Evolutionary conservation across 2,888 invertebrate species (phyloP).

Genomic region (Ectemnius continuus): DNA sequence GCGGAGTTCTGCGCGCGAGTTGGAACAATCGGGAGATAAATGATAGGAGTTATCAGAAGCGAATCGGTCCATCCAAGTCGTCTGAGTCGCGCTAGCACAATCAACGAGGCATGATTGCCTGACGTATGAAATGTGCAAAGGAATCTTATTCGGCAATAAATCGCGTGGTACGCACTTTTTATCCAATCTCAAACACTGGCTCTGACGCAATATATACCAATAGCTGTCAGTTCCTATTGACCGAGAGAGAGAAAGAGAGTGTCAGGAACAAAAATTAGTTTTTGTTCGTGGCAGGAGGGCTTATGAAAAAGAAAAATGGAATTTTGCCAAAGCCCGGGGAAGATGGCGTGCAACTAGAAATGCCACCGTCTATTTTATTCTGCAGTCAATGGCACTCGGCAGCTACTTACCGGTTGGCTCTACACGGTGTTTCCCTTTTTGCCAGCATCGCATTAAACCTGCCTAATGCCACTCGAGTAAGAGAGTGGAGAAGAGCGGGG

Average conservation of each 20-base stretch:
- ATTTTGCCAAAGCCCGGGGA: conserved; percentile 52
- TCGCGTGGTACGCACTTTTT: conserved; percentile 18
- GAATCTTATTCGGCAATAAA: neutral
- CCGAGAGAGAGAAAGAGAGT: conserved; percentile 14
- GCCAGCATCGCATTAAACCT: conserved; percentile 53
- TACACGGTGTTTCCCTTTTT: conserved; percentile 54
- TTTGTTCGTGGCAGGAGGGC: conserved; percentile 42
- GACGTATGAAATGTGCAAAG: too few species aligned
- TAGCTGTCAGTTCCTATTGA: conserved; percentile 34
- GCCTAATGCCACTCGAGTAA: conserved; percentile 58
- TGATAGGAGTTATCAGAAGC: too few species aligned
- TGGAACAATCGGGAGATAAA: too few species aligned
- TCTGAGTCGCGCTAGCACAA: too few species aligned
- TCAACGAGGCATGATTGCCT: too few species aligned
- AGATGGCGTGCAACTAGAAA: conserved; percentile 34
- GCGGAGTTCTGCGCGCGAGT: too few species aligned
- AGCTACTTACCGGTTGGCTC: conserved; percentile 32
- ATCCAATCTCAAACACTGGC: conserved; percentile 8
- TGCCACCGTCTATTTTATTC: conserved; percentile 57
- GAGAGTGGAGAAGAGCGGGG: conserved; percentile 5
- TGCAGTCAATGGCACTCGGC: conserved; percentile 65
- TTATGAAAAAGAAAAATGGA: conserved; percentile 56
- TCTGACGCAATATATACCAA: conserved; percentile 28
- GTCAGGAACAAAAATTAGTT: conserved; percentile 40
- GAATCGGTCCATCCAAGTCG: too few species aligned